Percentiles rank a stretch among this genome's conserved stretches.
These are phyloP conservation scores for Prionace glauca DNA, from an alignment of 2,797 vertebrate species.

Conservation along the genomic window DNA sequence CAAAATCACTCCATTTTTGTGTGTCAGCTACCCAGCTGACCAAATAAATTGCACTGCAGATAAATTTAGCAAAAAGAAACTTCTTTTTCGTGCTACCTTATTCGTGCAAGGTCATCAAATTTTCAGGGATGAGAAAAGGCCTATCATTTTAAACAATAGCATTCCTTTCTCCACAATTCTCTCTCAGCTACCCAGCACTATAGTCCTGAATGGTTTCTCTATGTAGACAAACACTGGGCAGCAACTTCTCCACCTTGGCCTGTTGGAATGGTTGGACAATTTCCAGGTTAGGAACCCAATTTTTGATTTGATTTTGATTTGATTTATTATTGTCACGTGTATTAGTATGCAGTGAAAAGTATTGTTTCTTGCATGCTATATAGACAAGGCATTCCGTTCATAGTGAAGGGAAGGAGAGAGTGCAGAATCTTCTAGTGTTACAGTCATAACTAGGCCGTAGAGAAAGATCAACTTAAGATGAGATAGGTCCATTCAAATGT, in stretches of 20 bases:
- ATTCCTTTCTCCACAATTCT: background rate
- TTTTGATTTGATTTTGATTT: too few relatives aligned
- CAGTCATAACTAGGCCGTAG: too few relatives aligned
- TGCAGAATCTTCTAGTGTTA: too few relatives aligned
- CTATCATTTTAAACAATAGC: background rate
- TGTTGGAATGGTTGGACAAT: background rate
- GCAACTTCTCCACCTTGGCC: background rate
- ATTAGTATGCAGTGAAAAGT: too few relatives aligned
- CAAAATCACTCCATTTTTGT: background rate
- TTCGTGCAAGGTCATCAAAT: background rate
- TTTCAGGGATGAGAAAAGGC: background rate
- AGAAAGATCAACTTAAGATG: too few relatives aligned
- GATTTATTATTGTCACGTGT: too few relatives aligned
- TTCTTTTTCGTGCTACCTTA: background rate
- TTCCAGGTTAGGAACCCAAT: background rate
- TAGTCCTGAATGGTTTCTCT: background rate
- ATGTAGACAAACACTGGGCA: background rate
- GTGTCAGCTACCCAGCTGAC: background rate
- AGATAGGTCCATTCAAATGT: too few relatives aligned
- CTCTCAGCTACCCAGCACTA: background rate
- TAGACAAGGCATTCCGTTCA: too few relatives aligned
- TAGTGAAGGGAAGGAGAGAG: too few relatives aligned
- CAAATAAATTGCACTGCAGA: background rate
- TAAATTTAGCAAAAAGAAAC: background rate
- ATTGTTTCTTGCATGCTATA: too few relatives aligned